Conservation (phyloP, 2,888 invertebrate genomes). For the Fragum whitleyi region DNA sequence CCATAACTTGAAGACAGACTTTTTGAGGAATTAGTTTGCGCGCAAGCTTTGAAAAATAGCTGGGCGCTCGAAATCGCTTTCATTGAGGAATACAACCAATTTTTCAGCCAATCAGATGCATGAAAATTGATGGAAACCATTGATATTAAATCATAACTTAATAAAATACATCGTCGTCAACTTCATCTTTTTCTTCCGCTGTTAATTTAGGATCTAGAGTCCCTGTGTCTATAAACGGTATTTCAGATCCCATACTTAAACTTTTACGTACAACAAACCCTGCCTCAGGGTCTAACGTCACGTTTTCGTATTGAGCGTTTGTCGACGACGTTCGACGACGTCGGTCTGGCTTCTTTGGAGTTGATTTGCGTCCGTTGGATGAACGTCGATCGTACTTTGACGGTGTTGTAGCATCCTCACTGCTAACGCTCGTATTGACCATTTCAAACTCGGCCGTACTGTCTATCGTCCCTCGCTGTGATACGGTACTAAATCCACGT, state of each 20-base stretch:
- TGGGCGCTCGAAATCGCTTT: too few relatives aligned
- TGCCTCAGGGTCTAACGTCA: slow-evolving; percentile 41
- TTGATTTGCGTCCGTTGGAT: background rate
- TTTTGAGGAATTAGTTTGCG: too few relatives aligned
- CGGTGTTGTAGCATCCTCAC: slow-evolving; percentile 28
- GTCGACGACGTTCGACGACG: slow-evolving; percentile 48
- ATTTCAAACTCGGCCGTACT: slow-evolving; percentile 65
- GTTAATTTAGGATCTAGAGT: slow-evolving; percentile 32
- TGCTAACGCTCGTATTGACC: slow-evolving; percentile 52
- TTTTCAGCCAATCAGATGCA: too few relatives aligned
- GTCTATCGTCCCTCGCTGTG: slow-evolving; percentile 57
- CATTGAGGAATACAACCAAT: too few relatives aligned
- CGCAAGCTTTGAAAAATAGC: too few relatives aligned
- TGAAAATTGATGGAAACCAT: too few relatives aligned
- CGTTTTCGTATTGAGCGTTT: slow-evolving; percentile 59
- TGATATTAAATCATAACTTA: too few relatives aligned
- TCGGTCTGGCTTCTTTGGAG: slow-evolving; percentile 60
- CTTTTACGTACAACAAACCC: slow-evolving; percentile 58
- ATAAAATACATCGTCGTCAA: slow-evolving; percentile 38
- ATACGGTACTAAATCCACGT: slow-evolving; percentile 58
- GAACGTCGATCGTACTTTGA: background rate
- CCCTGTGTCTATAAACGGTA: slow-evolving; percentile 60
- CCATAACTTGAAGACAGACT: too few relatives aligned
- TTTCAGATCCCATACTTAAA: slow-evolving; percentile 55
- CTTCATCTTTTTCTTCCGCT: slow-evolving; percentile 38